Evolutionary conservation across 2,888 invertebrate species (phyloP), one percentile per base, ranked within the genome.

Genomic region (Salpingus planirostris): DNA sequence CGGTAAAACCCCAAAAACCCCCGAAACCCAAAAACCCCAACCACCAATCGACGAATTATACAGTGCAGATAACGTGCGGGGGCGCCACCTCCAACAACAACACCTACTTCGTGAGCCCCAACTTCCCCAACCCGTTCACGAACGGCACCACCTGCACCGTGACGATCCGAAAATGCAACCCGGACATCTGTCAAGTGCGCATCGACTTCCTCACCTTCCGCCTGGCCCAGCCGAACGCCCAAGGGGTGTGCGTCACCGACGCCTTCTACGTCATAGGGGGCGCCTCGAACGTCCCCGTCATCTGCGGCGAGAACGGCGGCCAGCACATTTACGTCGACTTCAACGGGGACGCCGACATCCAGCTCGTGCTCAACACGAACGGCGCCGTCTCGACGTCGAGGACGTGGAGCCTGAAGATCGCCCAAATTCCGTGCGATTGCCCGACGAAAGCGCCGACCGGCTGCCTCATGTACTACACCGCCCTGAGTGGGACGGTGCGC

Each of bases 281-380:
- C 2, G 75, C 78, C 33, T 77, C 79, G 0, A 58, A 66, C 3
- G 77, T 82, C 2, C 85, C 84, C 0, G 80, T 82, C 0, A 70
- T 89, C 29, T 89, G 89, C 54, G 89, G 89, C 1, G 82, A 83
- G 55, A 83, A 85, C 59, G 74, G 78, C 2, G 85, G 84, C 1
- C 83, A 86, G 57, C 82, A 82, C 47, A 69, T 85, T 6, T 85
- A 80, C 50, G 74, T 85, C 1, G 78, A 85, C 55, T 86, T 86
- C 50, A 76, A 78, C 50, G 76, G 74, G 0, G 71, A 74, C 21
- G 66, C 67, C n/a, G 73, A 80, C 0, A 80, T 86, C 15, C 76
- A 74, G 2, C 37, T 54, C 1, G 72, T 85, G 25, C 68, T 76
- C 0, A 73, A 76, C 12, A 78, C 83, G 0, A 76, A 77, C 1